Conservation (phyloP, 2,797 vertebrate species). For the Dryobates pubescens region DNA sequence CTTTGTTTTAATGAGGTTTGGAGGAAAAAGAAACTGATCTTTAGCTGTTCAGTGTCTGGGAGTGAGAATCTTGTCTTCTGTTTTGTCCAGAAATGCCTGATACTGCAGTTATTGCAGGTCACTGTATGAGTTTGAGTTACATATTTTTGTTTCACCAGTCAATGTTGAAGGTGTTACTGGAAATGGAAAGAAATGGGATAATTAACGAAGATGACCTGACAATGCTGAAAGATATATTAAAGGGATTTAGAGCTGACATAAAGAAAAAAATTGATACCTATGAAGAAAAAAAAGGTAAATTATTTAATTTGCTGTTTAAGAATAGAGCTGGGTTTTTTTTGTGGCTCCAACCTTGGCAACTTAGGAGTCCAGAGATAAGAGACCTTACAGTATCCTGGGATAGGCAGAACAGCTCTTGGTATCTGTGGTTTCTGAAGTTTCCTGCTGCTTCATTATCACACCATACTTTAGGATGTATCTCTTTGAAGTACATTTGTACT, state of each 20-base stretch:
- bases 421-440: background rate
- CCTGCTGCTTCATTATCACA: background rate
- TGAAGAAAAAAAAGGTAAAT: slow-evolving; percentile 47
- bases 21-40: background rate
- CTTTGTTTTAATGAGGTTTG: background rate
- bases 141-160: slow-evolving; percentile 44
- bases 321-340: background rate
- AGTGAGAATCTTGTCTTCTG: background rate
- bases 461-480: background rate
- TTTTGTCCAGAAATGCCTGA: background rate
- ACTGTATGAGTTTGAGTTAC: background rate
- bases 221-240: slow-evolving; percentile 20
- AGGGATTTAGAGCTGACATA: background rate
- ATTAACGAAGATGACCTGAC: slow-evolving; percentile 46
- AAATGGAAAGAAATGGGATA: slow-evolving; percentile 54
- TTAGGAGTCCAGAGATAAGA: background rate
- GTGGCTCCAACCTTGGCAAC: background rate
- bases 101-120: background rate
- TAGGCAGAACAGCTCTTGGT: background rate
- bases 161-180: slow-evolving; percentile 46
- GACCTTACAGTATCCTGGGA: background rate
- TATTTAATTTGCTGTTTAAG: background rate
- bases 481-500: background rate
- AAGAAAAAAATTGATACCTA: slow-evolving; percentile 35
- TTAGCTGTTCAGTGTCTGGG: background rate